These are phyloP conservation scores for Zaprionus camerounensis DNA, from an alignment of 1,140 invertebrate species.

Conservation along the genomic window DNA sequence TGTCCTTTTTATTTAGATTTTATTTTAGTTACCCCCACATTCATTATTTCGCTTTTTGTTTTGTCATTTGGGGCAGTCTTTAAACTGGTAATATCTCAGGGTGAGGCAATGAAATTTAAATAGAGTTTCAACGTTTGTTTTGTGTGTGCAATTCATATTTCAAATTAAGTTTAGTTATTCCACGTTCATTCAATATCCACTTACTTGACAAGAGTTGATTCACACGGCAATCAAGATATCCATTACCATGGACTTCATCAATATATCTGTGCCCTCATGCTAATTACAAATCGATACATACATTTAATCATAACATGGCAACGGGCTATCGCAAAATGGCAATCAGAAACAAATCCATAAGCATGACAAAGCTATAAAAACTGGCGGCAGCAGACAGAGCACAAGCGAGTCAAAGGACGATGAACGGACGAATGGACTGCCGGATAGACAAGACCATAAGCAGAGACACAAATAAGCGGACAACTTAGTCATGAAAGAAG, in stretches of 20 bases:
- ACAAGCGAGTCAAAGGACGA: conserved; percentile 28
- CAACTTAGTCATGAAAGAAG: conserved; percentile 27
- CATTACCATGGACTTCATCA: conserved; percentile 51
- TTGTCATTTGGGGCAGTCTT: conserved; percentile 11
- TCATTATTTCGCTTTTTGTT: conserved; percentile 57
- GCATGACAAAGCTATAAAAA: conserved; percentile 78
- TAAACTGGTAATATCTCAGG: background rate
- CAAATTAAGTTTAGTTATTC: background rate
- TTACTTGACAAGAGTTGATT: conserved; percentile 26
- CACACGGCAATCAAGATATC: conserved; percentile 17
- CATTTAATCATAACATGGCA: conserved; percentile 58
- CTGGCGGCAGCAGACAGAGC: conserved; percentile 29
- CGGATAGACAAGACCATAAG: conserved; percentile 27
- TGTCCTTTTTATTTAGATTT: conserved; percentile 43
- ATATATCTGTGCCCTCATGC: conserved; percentile 38
- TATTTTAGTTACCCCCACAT: conserved; percentile 39
- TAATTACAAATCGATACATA: conserved; percentile 73
- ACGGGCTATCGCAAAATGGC: conserved; percentile 65
- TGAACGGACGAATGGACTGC: conserved; percentile 24
- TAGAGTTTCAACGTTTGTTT: background rate
- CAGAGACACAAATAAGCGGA: conserved; percentile 42
- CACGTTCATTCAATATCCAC: conserved; percentile 34
- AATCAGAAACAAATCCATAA: conserved; percentile 80
- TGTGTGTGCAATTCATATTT: background rate
- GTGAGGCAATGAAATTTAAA: background rate